phyloP scores from a whole-genome alignment of 1,140 invertebrate genomes.

The Ptiloglossa arizonensis region DNA sequence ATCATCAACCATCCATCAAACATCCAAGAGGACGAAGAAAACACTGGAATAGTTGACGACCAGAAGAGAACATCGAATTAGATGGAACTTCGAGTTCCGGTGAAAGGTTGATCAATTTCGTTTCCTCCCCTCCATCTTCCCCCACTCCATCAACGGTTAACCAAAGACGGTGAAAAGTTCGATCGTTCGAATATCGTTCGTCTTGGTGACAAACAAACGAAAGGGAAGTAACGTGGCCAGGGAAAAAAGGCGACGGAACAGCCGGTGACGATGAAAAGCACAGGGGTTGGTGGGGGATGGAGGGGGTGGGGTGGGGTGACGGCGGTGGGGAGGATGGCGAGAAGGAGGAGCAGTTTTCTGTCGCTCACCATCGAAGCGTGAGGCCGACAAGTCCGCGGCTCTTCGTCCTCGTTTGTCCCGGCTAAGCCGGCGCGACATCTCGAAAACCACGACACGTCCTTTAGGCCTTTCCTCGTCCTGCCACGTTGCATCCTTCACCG shows the following conservation, averaged over 20 bases:
- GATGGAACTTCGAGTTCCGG: not conserved
- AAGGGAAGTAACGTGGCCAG: not conserved
- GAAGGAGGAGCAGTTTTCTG: constrained; percentile 52
- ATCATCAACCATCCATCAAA: too few species aligned
- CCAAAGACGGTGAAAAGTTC: not conserved
- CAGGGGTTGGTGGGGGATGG: too few species aligned
- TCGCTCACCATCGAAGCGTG: constrained; percentile 76
- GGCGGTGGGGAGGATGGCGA: constrained; percentile 1
- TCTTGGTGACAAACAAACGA: not conserved
- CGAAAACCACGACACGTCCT: constrained; percentile 79
- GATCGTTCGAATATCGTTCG: not conserved
- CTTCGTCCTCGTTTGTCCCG: constrained; percentile 73
- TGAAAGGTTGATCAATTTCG: not conserved
- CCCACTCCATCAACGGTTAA: not conserved
- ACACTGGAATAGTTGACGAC: not conserved
- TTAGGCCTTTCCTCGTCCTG: constrained; percentile 57
- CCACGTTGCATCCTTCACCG: constrained; percentile 35
- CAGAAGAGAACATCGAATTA: not conserved
- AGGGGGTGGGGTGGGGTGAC: not conserved
- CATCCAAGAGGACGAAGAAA: too few species aligned
- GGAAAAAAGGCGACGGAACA: not conserved
- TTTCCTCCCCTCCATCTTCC: not conserved
- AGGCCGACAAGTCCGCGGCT: constrained; percentile 77
- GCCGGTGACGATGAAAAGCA: constrained; percentile 22
- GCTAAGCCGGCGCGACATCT: constrained; percentile 79